Conservation (phyloP, 2,797 vertebrate genomes). For the Sebastes minor region DNA sequence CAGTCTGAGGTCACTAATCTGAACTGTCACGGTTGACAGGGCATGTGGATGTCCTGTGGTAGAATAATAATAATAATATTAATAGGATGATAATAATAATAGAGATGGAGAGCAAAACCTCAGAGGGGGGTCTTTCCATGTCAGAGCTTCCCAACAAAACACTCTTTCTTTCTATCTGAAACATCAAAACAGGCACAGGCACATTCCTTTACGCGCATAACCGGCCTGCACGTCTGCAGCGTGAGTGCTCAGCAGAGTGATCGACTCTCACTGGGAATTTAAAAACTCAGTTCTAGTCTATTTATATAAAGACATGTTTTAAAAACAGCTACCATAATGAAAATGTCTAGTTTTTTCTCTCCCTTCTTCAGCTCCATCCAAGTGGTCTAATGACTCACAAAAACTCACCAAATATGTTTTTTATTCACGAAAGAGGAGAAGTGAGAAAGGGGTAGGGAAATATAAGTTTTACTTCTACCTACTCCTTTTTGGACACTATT, state of each 20-base stretch:
- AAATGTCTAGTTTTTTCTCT: not conserved
- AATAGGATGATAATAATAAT: conserved; percentile 8
- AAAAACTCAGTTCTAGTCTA: not conserved
- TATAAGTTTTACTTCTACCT: too few relatives aligned
- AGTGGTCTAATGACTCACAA: not conserved
- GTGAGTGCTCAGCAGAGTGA: conserved; percentile 8
- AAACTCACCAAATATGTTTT: not conserved
- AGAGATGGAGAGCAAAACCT: not conserved
- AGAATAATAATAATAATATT: conserved; percentile 4
- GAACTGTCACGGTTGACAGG: conserved; percentile 2
- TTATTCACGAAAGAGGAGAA: not conserved
- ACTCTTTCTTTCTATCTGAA: conserved; percentile 3
- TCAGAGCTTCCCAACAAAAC: conserved; percentile 16
- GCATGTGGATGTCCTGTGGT: not conserved
- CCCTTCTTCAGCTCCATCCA: not conserved
- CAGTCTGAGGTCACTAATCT: not conserved
- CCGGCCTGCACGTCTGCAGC: conserved; percentile 9
- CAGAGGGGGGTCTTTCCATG: conserved; percentile 14
- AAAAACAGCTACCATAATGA: not conserved
- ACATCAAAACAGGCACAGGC: conserved; percentile 47
- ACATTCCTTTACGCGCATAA: conserved; percentile 68
- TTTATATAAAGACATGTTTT: too few relatives aligned
- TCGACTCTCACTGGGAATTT: not conserved
- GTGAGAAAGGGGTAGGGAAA: too few relatives aligned
- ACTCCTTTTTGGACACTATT: too few relatives aligned